A percentile compares a stretch with the other conserved stretches of the same genome.
Conservation (phyloP, 2,797 vertebrate genomes). For the Sternarchorhynchus goeldii region DNA sequence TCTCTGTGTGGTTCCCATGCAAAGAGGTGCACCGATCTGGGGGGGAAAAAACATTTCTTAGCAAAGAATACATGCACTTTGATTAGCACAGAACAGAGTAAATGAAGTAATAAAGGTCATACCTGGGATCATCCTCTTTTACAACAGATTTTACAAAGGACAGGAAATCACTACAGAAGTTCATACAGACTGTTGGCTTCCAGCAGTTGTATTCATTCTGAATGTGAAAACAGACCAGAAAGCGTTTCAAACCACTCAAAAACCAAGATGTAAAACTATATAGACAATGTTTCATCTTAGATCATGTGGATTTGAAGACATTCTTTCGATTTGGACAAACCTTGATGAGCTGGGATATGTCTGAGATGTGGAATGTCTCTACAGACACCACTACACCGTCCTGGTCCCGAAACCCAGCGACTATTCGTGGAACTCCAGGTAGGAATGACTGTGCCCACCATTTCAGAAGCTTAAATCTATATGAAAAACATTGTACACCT, state of each 20-base stretch:
- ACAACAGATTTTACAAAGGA: constrained; percentile 78
- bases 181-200: constrained; percentile 93
- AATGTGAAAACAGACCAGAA: constrained; percentile 9
- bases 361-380: constrained; percentile 82
- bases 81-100: background rate
- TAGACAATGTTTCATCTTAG: background rate
- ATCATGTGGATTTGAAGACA: background rate
- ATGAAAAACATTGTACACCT: background rate
- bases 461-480: constrained; percentile 81
- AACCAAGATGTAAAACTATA: background rate
- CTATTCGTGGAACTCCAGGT: constrained; percentile 83
- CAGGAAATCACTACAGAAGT: constrained; percentile 88
- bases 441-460: constrained; percentile 87
- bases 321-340: constrained; percentile 60
- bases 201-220: constrained; percentile 86
- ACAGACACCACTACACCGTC: constrained; percentile 80
- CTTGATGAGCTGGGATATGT: constrained; percentile 88
- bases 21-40: constrained; percentile 85
- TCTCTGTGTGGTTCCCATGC: constrained; percentile 81
- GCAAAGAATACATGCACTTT: background rate
- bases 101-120: constrained; percentile 43
- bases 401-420: constrained; percentile 86
- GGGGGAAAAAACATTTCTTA: constrained; percentile 9
- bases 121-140: constrained; percentile 82
- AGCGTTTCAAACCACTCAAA: background rate